A percentile compares a stretch with the other conserved stretches of the same genome.
Evolutionary conservation across 2,113 vertebrate genomes (phyloP).

Genomic region (Caloenas nicobarica): DNA sequence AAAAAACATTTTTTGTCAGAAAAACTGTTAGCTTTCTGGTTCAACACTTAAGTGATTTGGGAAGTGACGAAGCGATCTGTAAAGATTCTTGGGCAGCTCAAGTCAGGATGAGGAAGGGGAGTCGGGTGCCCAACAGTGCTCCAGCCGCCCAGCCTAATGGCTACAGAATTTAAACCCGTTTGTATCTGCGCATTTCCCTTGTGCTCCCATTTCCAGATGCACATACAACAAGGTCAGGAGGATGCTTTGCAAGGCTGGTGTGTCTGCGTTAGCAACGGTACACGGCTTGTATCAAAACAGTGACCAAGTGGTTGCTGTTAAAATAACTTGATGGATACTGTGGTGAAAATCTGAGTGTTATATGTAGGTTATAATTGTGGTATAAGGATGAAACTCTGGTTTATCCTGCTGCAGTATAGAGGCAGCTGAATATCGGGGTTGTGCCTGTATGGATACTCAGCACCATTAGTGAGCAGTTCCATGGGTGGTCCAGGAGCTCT

Average conservation of each 20-base stretch:
- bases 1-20: neutral
- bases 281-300: neutral
- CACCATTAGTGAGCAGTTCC: neutral
- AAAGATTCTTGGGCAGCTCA: neutral
- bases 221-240: neutral
- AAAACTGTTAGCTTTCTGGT: conserved; percentile 10
- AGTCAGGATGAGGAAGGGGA: neutral
- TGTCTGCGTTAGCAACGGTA: neutral
- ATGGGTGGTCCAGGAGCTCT: neutral
- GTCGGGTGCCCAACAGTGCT: neutral
- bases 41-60: neutral
- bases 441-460: neutral
- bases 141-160: neutral
- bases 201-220: neutral
- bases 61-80: neutral
- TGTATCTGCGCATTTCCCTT: neutral
- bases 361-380: neutral
- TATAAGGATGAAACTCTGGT: neutral
- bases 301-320: neutral
- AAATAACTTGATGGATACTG: neutral
- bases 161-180: neutral
- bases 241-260: neutral
- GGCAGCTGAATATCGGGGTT: neutral
- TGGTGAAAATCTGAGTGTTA: neutral
- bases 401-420: neutral